Conservation (phyloP, 2,113 vertebrate species). For the Sus scrofa region DNA sequence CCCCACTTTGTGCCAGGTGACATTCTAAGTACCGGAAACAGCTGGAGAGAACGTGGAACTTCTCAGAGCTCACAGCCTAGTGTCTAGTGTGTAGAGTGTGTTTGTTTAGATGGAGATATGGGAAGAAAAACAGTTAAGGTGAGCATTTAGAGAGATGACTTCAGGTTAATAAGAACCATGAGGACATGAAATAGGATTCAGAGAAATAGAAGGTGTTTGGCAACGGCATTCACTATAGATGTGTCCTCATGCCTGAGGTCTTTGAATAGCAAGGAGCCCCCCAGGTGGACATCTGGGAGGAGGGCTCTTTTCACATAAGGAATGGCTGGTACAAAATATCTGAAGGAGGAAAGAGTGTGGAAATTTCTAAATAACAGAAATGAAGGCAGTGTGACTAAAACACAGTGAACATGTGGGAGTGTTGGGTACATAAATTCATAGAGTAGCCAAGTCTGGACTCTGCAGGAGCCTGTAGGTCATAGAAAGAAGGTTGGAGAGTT, state of each 20-base stretch:
- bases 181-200: too few species aligned
- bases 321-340: background rate
- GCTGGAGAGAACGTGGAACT: background rate
- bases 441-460: background rate
- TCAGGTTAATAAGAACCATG: background rate
- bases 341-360: background rate
- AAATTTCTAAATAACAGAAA: background rate
- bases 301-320: background rate
- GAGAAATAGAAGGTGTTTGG: background rate
- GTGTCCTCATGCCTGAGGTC: background rate
- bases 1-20: background rate
- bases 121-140: background rate
- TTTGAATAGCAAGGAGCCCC: background rate
- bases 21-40: background rate
- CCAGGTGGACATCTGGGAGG: too few species aligned
- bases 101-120: background rate
- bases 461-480: background rate
- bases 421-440: background rate
- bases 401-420: background rate
- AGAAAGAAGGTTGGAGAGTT: background rate
- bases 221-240: background rate
- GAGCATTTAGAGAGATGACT: background rate
- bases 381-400: background rate
- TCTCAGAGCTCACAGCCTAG: background rate
- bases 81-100: background rate